A percentile compares a stretch with the other conserved stretches of the same genome.
phyloP scores from a whole-genome alignment of 2,888 invertebrate species.

The Agonopterix subpropinquella region DNA sequence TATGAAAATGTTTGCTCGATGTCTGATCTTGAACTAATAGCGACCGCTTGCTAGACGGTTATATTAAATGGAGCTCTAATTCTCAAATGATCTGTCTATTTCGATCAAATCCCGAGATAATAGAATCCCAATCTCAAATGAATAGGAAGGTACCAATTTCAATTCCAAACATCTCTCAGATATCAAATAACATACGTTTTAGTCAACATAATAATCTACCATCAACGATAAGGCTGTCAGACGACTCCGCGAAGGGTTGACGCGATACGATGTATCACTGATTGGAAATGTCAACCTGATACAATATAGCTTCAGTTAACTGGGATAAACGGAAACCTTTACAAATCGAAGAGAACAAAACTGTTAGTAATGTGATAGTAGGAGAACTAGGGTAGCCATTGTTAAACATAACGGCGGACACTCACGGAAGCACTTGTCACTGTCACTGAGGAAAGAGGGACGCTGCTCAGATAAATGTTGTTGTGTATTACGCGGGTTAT shows the following conservation, averaged over 20 bases:
- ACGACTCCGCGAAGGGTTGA: slow-evolving; percentile 4
- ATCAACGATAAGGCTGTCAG: not conserved
- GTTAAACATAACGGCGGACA: slow-evolving; percentile 55
- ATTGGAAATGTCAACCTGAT: slow-evolving; percentile 45
- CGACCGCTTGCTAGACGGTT: no score
- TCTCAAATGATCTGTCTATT: not conserved
- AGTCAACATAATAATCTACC: no score
- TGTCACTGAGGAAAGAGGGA: slow-evolving; percentile 41
- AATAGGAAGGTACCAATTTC: no score
- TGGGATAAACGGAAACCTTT: slow-evolving; percentile 56
- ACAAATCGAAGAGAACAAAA: slow-evolving; percentile 59
- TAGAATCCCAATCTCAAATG: not conserved
- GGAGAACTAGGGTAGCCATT: slow-evolving; percentile 55
- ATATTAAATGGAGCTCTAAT: no score
- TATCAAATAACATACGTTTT: no score
- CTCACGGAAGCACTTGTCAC: slow-evolving; percentile 69
- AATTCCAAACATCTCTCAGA: slow-evolving; percentile 1
- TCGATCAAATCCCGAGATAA: not conserved
- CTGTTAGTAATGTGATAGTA: slow-evolving; percentile 49
- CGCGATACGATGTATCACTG: slow-evolving; percentile 19
- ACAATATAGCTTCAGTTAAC: slow-evolving; percentile 34
- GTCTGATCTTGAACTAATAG: no score
- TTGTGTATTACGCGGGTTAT: slow-evolving; percentile 26
- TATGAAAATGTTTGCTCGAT: no score
- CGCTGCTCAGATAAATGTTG: slow-evolving; percentile 50